Evolutionary conservation across 2,797 vertebrate species (phyloP).

Genomic region (Phoxinus dragarum): DNA sequence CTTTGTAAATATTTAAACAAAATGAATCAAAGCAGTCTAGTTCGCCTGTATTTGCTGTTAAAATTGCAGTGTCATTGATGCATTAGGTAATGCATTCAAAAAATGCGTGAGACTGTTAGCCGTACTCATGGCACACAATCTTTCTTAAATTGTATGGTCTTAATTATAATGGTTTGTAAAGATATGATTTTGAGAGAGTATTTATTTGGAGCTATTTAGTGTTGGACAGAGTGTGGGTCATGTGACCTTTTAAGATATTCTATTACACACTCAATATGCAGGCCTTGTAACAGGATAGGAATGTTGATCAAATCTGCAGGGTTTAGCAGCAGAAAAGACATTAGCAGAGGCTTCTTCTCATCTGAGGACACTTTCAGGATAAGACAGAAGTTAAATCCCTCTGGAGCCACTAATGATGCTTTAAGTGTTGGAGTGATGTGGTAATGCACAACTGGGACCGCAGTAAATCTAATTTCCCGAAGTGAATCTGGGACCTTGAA

Average conservation of each 20-base stretch:
- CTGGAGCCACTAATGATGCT: neutral
- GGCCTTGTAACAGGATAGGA: conserved; percentile 16
- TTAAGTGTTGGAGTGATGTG: conserved; percentile 14
- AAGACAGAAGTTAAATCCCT: neutral
- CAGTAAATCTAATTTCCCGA: neutral
- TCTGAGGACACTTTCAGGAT: neutral
- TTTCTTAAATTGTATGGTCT: conserved; percentile 36
- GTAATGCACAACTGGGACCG: neutral
- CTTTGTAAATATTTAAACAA: neutral
- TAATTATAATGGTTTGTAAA: conserved; percentile 59
- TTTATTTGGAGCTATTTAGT: conserved; percentile 60
- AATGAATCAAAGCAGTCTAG: neutral
- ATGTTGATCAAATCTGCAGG: neutral
- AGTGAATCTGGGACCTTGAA: conserved; percentile 3
- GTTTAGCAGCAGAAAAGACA: conserved; percentile 9
- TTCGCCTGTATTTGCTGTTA: neutral
- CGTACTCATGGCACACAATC: neutral
- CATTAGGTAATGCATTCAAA: neutral
- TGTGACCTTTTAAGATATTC: conserved; percentile 16
- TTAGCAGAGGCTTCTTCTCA: conserved; percentile 15
- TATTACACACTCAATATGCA: neutral
- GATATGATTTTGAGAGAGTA: conserved; percentile 56
- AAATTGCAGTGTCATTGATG: neutral
- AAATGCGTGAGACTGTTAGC: neutral
- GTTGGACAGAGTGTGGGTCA: conserved; percentile 16